Evolutionary conservation across 2,113 vertebrate genomes (phyloP), one percentile per base, ranked within the genome.

Genomic region (Phalacrocorax brasilianus): DNA sequence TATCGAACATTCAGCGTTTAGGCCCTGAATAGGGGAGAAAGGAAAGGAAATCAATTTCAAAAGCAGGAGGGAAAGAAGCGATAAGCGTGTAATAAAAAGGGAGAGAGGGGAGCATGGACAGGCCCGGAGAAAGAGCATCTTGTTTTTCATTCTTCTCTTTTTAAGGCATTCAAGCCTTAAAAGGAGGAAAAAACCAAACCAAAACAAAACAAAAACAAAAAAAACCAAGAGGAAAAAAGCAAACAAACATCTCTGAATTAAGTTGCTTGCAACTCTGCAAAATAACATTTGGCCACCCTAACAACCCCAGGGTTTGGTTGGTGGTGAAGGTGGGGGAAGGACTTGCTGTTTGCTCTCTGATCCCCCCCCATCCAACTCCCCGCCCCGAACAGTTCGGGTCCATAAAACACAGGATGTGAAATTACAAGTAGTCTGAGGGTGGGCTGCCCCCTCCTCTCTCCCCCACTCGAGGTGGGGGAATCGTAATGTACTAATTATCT

Each of bases 41-140:
- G 98, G 98, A 98, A 98, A 98, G 98, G 98, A 99, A 98, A 98
- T 98, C 98, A 98, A 98, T 99, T 98, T 98, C 98, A 98, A 98
- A 98, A 98, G 98, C 98, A 98, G 97, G 97, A 98, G 98, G 98
- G 97, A 97, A 98, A 98, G 98, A 97, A 98, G 98, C 94, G 98
- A 98, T 98, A 98, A 98, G 98, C 98, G 76, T 98, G 97, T 98
- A 98, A 98, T 98, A 98, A 98, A 98, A 98, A 96, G 98, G 97
- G 97, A 97, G 97, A 97, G 97, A 97, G 92, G 97, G 95, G 95
- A 98, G 97, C 95, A 85, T 53, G 96, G 96, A 97, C 89, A 96
- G 92, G 95, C 94, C 8, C 66, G 96, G 95, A 97, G 94, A 96
- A 98, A 97, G 97, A 97, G 96, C 96, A 96, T 90, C 96, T 97